These are phyloP conservation scores for Meliscaeva auricollis DNA, from an alignment of 2,888 invertebrate species.

Conservation along the genomic window DNA sequence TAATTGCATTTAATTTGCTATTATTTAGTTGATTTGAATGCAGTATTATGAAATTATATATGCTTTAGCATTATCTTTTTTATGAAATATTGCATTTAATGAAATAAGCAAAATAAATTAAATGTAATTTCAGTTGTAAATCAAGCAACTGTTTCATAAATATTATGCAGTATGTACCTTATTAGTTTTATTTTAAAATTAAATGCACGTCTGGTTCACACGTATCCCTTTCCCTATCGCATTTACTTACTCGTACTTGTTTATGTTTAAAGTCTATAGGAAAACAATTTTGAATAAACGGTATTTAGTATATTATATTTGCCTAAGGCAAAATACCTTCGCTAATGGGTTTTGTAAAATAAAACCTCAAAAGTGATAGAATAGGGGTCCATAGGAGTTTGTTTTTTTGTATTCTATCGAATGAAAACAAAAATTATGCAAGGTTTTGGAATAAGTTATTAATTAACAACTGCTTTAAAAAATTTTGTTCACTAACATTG, in stretches of 20 bases:
- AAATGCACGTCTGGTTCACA: neutral
- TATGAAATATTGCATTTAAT: conserved; percentile 4
- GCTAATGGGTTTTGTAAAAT: too few relatives aligned
- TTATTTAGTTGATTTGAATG: conserved; percentile 62
- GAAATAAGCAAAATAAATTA: conserved; percentile 8
- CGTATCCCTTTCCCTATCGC: too few relatives aligned
- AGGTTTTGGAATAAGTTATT: too few relatives aligned
- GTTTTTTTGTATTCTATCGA: too few relatives aligned
- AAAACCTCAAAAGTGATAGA: too few relatives aligned
- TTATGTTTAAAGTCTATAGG: neutral
- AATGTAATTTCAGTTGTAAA: conserved; percentile 12
- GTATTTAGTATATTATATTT: too few relatives aligned
- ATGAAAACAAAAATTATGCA: too few relatives aligned
- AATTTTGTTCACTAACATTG: too few relatives aligned
- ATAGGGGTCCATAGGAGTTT: too few relatives aligned
- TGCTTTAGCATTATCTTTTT: neutral
- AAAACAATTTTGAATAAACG: too few relatives aligned
- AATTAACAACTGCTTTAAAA: too few relatives aligned
- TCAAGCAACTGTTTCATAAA: neutral
- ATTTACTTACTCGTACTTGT: neutral
- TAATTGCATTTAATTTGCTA: conserved; percentile 57
- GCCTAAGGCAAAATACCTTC: too few relatives aligned
- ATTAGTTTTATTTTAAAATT: neutral
- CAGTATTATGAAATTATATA: neutral
- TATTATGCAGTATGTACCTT: neutral